A percentile compares a stretch with the other conserved stretches of the same genome.
Evolutionary conservation across 1,140 invertebrate genomes (phyloP).

Genomic region (Andricus grossulariae): DNA sequence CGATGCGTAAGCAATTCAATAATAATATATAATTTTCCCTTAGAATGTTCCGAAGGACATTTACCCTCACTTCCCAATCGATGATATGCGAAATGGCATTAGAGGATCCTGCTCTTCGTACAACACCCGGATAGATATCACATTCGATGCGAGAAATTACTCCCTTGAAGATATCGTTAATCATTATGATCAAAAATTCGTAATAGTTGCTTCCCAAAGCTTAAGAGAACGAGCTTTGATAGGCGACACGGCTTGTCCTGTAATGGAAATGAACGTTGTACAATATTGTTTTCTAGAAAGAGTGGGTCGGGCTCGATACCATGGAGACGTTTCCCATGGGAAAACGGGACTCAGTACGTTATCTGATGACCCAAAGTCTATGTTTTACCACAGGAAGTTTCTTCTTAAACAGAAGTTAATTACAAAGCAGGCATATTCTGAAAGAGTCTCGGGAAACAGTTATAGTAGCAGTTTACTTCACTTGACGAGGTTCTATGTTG

Average conservation of each 20-base stretch:
- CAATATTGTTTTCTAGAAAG: constrained; percentile 87
- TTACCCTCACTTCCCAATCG: constrained; percentile 79
- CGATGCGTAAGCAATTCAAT: neutral
- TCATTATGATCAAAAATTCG: constrained; percentile 78
- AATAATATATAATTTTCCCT: constrained; percentile 38
- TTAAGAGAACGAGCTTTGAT: constrained; percentile 79
- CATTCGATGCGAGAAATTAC: constrained; percentile 65
- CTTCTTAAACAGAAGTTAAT: constrained; percentile 80
- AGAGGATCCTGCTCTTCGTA: constrained; percentile 84
- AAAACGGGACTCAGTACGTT: constrained; percentile 77
- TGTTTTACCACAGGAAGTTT: constrained; percentile 82
- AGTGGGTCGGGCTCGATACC: constrained; percentile 83
- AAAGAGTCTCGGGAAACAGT: constrained; percentile 66
- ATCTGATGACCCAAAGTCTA: constrained; percentile 79
- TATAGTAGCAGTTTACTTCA: constrained; percentile 78
- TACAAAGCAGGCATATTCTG: constrained; percentile 79
- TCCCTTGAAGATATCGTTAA: constrained; percentile 70
- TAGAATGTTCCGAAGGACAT: constrained; percentile 78
- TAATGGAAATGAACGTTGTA: constrained; percentile 75
- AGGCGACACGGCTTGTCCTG: constrained; percentile 74
- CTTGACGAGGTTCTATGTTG: constrained; percentile 79
- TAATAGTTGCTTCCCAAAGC: constrained; percentile 84
- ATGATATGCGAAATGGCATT: constrained; percentile 75
- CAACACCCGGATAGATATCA: constrained; percentile 74
- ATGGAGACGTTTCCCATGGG: constrained; percentile 84